Conservation (phyloP, 2,797 vertebrate genomes). For the Peromyscus nudipes region DNA sequence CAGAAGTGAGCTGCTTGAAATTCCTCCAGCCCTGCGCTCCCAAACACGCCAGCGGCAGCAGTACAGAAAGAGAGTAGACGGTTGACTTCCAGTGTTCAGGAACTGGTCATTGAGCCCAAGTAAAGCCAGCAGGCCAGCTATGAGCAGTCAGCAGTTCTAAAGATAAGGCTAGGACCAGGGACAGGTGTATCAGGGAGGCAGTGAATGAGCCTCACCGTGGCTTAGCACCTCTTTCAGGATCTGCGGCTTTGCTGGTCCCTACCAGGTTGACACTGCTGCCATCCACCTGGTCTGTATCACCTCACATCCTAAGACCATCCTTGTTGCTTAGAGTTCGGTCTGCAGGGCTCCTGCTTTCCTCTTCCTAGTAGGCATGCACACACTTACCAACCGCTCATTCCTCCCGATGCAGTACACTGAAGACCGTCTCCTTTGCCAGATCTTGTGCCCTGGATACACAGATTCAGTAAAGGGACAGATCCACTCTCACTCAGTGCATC, state of each 20-base stretch:
- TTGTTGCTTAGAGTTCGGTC: neutral
- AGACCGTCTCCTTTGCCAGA: neutral
- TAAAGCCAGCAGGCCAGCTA: neutral
- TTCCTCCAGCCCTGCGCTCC: neutral
- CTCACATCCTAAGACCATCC: neutral
- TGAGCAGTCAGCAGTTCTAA: neutral
- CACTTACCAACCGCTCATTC: neutral
- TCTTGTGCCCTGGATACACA: neutral
- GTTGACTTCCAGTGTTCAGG: neutral
- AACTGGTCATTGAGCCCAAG: neutral
- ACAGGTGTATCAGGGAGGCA: neutral
- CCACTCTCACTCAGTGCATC: neutral
- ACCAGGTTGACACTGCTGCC: neutral
- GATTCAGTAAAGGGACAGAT: neutral
- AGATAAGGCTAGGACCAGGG: neutral
- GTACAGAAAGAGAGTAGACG: no score
- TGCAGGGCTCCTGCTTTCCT: neutral
- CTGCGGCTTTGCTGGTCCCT: neutral
- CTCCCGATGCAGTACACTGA: neutral
- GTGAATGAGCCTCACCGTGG: neutral
- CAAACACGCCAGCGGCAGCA: neutral
- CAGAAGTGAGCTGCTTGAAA: neutral
- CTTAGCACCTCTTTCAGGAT: neutral
- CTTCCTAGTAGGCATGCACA: neutral
- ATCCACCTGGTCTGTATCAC: neutral